Base-by-base conservation (phyloP, 2,797 vertebrate genomes). In the Peromyscus aztecus region DNA sequence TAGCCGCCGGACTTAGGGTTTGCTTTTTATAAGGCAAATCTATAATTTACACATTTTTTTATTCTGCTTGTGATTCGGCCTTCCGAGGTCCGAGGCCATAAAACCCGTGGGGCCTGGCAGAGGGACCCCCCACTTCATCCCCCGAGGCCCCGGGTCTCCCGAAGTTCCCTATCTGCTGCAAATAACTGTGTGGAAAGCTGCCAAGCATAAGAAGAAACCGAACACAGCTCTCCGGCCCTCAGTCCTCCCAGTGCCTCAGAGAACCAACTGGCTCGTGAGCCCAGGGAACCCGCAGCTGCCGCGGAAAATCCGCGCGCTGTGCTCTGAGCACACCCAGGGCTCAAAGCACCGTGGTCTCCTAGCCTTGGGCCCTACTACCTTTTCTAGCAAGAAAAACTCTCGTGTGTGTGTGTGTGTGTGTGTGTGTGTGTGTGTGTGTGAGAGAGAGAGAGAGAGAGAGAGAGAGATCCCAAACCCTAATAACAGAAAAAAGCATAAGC, bases 1-100 rank as follows among this genome's bases (percentile, higher is more conserved):
- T 11, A 34, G 93, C 52, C 43, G 31, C 76, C 27, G 24, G 40
- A n/a, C 40, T 37, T 14, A 59, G 78, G 75, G 89, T 94, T 89
- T 89, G 97, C 92, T 94, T 75, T 49, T 85, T 31, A 97, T 94
- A 93, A 94, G 91, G 98, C 98, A 98, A 98, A 98, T 98, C 98
- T 98, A 93, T 98, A 98, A 98, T 98, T 98, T 98, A 98, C 98
- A 98, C 98, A 98, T 98, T 98, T 98, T 98, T 98, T 97, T 97
- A 98, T 98, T 98, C 97, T 96, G 98, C 98, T 98, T 97, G 98
- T 98, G 98, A 98, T 98, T 98, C 98, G 94, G 96, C 97, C 95
- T 97, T 98, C 97, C 7, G 34, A 98, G 96, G 98, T 97, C 77
- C 88, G 1, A 97, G 97, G 97, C 97, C 97, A 8, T 98, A 98